Conservation (phyloP, 2,797 vertebrate species). For the Karalla daura region DNA sequence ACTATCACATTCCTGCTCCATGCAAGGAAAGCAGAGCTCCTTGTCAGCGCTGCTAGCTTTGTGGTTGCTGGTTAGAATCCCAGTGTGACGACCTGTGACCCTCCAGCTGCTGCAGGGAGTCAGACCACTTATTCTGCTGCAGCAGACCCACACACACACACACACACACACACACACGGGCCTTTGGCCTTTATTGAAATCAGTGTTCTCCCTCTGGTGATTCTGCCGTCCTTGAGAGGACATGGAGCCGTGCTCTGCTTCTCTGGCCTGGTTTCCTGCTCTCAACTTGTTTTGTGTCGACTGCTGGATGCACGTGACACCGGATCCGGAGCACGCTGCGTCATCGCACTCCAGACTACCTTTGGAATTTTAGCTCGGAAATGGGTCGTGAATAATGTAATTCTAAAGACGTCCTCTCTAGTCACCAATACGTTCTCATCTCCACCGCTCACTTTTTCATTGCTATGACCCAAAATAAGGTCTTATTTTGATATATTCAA, state of each 20-base stretch:
- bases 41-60: background rate
- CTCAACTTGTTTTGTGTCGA: background rate
- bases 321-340: background rate
- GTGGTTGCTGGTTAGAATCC: background rate
- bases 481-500: no score
- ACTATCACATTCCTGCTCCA: background rate
- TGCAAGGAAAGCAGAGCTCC: background rate
- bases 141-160: background rate
- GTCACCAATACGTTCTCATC: no score
- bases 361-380: no score
- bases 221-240: constrained; percentile 22
- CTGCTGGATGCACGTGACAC: background rate
- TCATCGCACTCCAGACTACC: no score
- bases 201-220: constrained; percentile 8
- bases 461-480: no score
- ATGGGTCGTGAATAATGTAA: no score
- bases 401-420: no score
- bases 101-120: constrained; percentile 1
- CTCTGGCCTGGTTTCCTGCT: constrained; percentile 21
- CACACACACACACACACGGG: background rate
- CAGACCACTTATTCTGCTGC: background rate
- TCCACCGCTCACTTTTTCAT: no score
- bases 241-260: background rate
- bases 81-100: background rate
- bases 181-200: constrained; percentile 9